These are phyloP conservation scores for Epinotia ramella DNA, from an alignment of 2,888 invertebrate genomes.

Conservation along the genomic window DNA sequence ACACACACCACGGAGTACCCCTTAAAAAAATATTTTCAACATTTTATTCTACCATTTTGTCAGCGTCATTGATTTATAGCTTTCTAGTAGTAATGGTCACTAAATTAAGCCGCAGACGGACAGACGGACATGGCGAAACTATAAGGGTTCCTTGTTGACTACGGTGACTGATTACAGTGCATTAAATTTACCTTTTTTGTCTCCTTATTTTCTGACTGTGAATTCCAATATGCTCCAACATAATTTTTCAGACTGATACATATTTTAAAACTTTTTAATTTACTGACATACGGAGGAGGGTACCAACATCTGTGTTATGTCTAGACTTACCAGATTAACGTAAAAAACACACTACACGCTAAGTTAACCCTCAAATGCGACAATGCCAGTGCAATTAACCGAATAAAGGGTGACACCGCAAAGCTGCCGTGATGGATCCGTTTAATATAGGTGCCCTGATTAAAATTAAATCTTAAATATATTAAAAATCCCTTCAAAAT, in stretches of 20 bases:
- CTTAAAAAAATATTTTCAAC: too few relatives aligned
- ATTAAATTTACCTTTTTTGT: too few relatives aligned
- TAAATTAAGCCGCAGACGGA: too few relatives aligned
- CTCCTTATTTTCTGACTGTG: too few relatives aligned
- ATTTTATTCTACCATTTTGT: too few relatives aligned
- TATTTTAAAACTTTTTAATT: neutral
- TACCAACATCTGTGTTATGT: constrained; percentile 55
- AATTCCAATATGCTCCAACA: too few relatives aligned
- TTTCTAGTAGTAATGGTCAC: too few relatives aligned
- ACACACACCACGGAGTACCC: too few relatives aligned
- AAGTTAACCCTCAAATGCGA: constrained; percentile 61
- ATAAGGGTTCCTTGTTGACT: too few relatives aligned
- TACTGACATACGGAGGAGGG: neutral
- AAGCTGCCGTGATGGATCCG: constrained; percentile 82
- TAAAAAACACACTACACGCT: constrained; percentile 61
- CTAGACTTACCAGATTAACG: constrained; percentile 57
- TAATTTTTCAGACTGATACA: neutral
- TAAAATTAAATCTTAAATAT: constrained; percentile 60
- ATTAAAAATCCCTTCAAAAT: constrained; percentile 40
- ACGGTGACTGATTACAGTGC: too few relatives aligned
- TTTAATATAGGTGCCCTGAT: constrained; percentile 73
- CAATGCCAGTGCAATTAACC: constrained; percentile 83
- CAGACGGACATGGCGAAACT: too few relatives aligned
- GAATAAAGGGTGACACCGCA: constrained; percentile 80
- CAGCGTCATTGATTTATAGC: too few relatives aligned